Evolutionary conservation across 2,797 vertebrate genomes (phyloP).

Genomic region (Thripadectes ignobilis): DNA sequence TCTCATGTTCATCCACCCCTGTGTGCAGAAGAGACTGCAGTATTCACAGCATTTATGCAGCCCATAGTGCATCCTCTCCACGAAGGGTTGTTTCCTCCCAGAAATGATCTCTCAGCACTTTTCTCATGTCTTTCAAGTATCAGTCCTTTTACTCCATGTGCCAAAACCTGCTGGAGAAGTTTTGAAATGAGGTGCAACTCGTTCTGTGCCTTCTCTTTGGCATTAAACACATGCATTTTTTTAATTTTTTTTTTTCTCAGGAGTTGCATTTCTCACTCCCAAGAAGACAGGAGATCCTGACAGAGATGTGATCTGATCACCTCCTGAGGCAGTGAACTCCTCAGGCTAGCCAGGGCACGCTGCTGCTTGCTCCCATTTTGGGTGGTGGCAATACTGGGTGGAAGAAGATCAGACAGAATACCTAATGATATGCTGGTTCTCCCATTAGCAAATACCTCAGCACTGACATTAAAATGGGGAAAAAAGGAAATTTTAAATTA

Average conservation of each 20-base stretch:
- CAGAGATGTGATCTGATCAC: constrained; percentile 8
- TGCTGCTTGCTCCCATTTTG: background rate
- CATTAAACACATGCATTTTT: background rate
- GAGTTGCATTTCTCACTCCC: background rate
- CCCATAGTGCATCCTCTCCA: background rate
- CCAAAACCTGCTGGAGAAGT: background rate
- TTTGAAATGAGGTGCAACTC: background rate
- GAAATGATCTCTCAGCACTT: background rate
- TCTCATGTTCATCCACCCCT: background rate
- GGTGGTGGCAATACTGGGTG: constrained; percentile 21
- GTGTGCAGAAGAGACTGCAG: background rate
- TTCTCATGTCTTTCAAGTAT: background rate
- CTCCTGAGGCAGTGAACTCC: constrained; percentile 14
- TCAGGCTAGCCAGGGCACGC: constrained; percentile 11
- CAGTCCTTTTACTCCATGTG: background rate
- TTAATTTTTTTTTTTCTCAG: background rate
- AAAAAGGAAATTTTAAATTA: background rate
- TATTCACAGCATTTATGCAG: background rate
- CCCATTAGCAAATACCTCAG: background rate
- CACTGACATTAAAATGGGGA: background rate
- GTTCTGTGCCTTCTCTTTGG: background rate
- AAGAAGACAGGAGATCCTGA: background rate
- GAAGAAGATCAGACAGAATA: constrained; percentile 16
- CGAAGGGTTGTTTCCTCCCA: background rate
- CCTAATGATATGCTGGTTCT: background rate